These are phyloP conservation scores for Phoxinus dragarum DNA, from an alignment of 2,797 vertebrate genomes.

Conservation along the genomic window DNA sequence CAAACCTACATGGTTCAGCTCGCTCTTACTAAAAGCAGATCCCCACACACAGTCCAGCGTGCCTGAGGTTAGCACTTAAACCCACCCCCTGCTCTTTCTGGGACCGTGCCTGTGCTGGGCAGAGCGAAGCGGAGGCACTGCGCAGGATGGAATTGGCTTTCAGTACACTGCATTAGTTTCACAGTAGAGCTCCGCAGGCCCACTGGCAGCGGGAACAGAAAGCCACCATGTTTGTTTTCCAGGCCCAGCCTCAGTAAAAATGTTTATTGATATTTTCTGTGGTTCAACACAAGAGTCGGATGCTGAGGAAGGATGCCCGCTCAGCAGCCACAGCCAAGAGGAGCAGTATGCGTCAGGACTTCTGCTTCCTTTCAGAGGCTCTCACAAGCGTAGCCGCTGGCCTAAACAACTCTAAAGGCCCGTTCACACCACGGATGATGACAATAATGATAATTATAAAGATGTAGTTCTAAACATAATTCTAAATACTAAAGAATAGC, in stretches of 20 bases:
- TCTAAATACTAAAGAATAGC: too few species aligned
- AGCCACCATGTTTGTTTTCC: slow-evolving; percentile 71
- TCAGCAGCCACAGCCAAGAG: slow-evolving; percentile 73
- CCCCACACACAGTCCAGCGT: slow-evolving; percentile 23
- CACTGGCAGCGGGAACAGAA: slow-evolving; percentile 66
- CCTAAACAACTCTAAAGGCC: background rate
- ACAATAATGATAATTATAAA: background rate
- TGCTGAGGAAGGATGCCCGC: slow-evolving; percentile 63
- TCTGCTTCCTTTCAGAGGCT: slow-evolving; percentile 50
- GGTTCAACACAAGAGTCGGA: slow-evolving; percentile 68
- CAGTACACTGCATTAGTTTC: slow-evolving; percentile 72
- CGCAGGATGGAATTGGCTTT: slow-evolving; percentile 59
- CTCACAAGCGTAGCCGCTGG: slow-evolving; percentile 42
- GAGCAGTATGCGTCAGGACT: slow-evolving; percentile 61
- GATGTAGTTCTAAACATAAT: too few species aligned
- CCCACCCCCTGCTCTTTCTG: slow-evolving; percentile 36
- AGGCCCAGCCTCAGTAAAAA: slow-evolving; percentile 70
- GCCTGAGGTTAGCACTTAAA: slow-evolving; percentile 51
- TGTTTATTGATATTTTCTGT: slow-evolving; percentile 80
- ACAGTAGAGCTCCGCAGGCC: slow-evolving; percentile 56
- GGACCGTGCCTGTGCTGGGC: slow-evolving; percentile 22
- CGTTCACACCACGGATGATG: background rate
- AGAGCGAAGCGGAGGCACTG: slow-evolving; percentile 28
- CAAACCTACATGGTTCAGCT: slow-evolving; percentile 39
- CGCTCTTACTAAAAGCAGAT: slow-evolving; percentile 45